phyloP scores from a whole-genome alignment of 2,113 vertebrate genomes.

The Gyps fulvus region DNA sequence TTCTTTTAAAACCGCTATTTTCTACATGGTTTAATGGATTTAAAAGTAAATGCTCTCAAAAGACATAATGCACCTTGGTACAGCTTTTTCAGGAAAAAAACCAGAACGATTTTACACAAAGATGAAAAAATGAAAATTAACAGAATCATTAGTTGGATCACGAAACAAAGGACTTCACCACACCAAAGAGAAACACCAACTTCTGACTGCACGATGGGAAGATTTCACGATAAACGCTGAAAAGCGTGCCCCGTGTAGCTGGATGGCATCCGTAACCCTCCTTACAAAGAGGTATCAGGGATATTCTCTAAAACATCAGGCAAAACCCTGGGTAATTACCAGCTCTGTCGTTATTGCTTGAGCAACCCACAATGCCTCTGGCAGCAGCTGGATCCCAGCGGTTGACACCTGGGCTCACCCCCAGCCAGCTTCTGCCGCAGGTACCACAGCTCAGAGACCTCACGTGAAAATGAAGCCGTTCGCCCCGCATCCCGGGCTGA shows the following conservation, averaged over 20 bases:
- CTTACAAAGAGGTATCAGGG: not conserved
- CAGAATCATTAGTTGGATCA: not conserved
- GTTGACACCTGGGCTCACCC: constrained; percentile 26
- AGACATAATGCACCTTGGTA: not conserved
- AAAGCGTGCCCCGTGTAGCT: not conserved
- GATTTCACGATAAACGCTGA: not conserved
- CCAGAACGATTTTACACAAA: accelerated
- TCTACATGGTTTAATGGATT: too few relatives aligned
- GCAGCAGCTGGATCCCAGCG: constrained; percentile 53
- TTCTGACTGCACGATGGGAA: not conserved
- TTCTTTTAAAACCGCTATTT: not conserved
- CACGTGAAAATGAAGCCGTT: constrained; percentile 52
- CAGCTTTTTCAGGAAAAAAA: not conserved
- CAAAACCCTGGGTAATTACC: not conserved
- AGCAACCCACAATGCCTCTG: constrained; percentile 33
- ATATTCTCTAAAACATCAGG: too few relatives aligned
- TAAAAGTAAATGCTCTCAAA: not conserved
- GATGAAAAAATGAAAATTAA: not conserved
- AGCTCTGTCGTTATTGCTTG: not conserved
- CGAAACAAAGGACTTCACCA: not conserved
- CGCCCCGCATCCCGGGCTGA: constrained; percentile 33
- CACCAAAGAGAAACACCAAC: not conserved
- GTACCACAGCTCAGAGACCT: constrained; percentile 11
- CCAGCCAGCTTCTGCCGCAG: constrained; percentile 8
- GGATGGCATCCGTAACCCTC: not conserved